Base-by-base conservation (phyloP, 2,797 vertebrate species). In the Steatocranus sp. region DNA sequence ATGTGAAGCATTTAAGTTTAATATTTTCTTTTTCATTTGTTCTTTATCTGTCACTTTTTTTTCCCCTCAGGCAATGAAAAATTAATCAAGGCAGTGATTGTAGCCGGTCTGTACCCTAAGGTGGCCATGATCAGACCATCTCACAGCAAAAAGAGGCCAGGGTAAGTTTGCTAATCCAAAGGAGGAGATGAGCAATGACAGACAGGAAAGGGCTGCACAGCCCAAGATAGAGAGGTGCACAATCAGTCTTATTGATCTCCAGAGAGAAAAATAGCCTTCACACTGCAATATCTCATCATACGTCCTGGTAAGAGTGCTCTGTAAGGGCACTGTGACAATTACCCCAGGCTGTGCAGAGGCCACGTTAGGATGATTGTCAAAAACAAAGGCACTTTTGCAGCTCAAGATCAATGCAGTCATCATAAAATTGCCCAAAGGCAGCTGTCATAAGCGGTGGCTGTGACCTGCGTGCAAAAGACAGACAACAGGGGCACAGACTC, bases 91-190 rank as follows among this genome's bases (percentile, higher is more conserved):
- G 98, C 99, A 0, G 98, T 99, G 85, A 99, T 99, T 79, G 99
- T 98, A 75, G 99, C 99, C 20, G 98, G 98, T 10, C 95, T 99
- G 77, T 99, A 99, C 93, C 98, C 99, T 3, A 99, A 99, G 95
- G 99, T 99, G 90, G 99, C 98, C 78, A 99, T 97, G 96, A 98
- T 99, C 86, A 96, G 96, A 79, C 96, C 97, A 14, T 97, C 96
- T 86, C 95, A 96, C 93, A 97, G 96, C 95, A 99, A 97, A 92
- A 98, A 96, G 93, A 97, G 97, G 83, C 97, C 97, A n/a, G 96
- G 96, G 98, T 99, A 95, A 98, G 98, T 95, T 18, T 79, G 48
- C 18, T 48, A 5, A 25, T 38, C 46, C 27, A 75, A 38, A 61
- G 15, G 53, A 41, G 38, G 32, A 74, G 41, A 66, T 48, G 68